These are phyloP conservation scores for Neoascia interrupta DNA, from an alignment of 2,888 invertebrate genomes.

Conservation along the genomic window DNA sequence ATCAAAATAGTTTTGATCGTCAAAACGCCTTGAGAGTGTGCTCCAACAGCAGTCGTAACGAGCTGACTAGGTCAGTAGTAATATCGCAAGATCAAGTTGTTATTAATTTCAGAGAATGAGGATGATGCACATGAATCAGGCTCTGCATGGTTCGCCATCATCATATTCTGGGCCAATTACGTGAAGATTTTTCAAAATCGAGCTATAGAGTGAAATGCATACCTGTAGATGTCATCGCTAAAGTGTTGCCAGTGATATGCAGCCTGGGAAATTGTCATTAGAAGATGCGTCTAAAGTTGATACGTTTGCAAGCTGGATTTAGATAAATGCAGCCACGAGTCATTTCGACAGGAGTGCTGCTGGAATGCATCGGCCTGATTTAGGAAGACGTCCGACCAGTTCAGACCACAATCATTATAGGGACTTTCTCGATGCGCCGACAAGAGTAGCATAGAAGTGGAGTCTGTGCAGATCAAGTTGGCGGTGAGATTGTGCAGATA, in stretches of 20 bases:
- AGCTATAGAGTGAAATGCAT: too few species aligned
- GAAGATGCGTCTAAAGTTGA: not conserved
- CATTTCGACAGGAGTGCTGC: not conserved
- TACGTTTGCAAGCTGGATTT: not conserved
- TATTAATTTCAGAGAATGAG: too few species aligned
- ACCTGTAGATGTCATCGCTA: not conserved
- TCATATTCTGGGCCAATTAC: too few species aligned
- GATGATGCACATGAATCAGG: not conserved
- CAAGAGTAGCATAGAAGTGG: too few species aligned
- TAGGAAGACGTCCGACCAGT: not conserved
- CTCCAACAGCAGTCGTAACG: too few species aligned
- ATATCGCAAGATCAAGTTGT: slow-evolving; percentile 60
- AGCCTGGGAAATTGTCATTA: not conserved
- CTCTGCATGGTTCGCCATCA: too few species aligned
- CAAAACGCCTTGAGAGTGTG: too few species aligned
- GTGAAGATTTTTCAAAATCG: too few species aligned
- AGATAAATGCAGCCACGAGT: not conserved
- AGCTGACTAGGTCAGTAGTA: slow-evolving; percentile 61
- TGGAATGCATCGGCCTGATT: slow-evolving; percentile 14
- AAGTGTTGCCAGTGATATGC: not conserved
- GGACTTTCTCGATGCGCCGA: too few species aligned
- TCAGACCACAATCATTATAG: not conserved
- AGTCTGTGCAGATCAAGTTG: too few species aligned
- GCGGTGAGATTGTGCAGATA: too few species aligned
- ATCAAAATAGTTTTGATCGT: too few species aligned